These are phyloP conservation scores for Drosophila prostipennis DNA, from an alignment of 2,888 invertebrate species.

Conservation along the genomic window DNA sequence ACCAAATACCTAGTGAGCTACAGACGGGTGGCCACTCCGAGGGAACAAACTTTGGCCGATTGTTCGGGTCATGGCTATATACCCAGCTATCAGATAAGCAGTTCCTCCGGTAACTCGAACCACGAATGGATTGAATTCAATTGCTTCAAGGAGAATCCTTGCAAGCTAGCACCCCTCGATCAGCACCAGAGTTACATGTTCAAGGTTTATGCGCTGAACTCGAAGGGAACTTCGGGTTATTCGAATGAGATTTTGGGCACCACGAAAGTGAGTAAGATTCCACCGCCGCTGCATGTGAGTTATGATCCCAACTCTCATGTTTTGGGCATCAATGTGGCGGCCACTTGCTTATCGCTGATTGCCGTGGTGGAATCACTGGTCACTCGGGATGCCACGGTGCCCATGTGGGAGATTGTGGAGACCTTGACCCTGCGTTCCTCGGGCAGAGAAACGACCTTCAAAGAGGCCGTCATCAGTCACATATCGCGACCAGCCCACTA, in stretches of 20 bases:
- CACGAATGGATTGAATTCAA: constrained; percentile 93
- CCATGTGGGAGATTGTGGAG: constrained; percentile 90
- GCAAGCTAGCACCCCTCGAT: constrained; percentile 93
- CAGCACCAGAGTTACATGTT: constrained; percentile 94
- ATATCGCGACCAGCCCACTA: constrained; percentile 74
- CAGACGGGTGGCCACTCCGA: constrained; percentile 87
- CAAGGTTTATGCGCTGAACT: constrained; percentile 94
- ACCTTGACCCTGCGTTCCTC: constrained; percentile 89
- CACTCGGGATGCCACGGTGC: constrained; percentile 85
- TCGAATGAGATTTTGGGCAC: constrained; percentile 92
- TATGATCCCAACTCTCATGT: constrained; percentile 91
- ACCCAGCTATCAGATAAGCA: constrained; percentile 50
- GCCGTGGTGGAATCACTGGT: constrained; percentile 90
- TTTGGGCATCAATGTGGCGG: constrained; percentile 91
- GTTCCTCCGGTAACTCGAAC: constrained; percentile 62
- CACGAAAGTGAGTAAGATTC: constrained; percentile 93
- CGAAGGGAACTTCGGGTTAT: constrained; percentile 93
- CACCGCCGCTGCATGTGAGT: constrained; percentile 91
- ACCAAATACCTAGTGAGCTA: constrained; percentile 95
- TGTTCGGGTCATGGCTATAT: constrained; percentile 82
- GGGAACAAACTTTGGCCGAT: constrained; percentile 86
- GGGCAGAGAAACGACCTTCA: constrained; percentile 88
- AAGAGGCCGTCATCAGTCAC: constrained; percentile 89
- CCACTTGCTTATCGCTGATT: constrained; percentile 91
- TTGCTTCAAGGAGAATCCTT: constrained; percentile 93